phyloP scores from a whole-genome alignment of 2,888 invertebrate species.

The Machimus rusticus region DNA sequence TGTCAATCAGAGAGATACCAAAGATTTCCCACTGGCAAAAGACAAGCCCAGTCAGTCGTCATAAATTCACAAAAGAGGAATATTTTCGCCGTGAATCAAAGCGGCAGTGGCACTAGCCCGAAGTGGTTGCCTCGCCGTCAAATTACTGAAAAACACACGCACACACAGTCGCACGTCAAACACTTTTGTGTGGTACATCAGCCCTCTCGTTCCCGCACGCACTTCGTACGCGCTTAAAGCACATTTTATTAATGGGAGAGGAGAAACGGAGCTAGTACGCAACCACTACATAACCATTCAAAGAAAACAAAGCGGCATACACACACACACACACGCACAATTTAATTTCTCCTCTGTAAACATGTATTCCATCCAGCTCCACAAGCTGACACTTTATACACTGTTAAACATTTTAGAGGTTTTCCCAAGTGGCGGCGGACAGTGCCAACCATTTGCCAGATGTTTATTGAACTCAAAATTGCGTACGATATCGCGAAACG shows the following conservation, averaged over 20 bases:
- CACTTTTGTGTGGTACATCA: neutral
- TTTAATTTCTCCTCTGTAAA: neutral
- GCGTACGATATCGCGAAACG: neutral
- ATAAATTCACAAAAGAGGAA: conserved; percentile 14
- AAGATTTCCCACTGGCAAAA: neutral
- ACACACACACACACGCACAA: conserved; percentile 1
- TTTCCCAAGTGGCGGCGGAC: conserved; percentile 26
- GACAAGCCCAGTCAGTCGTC: neutral
- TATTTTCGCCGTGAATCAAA: conserved; percentile 34
- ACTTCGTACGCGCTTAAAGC: neutral
- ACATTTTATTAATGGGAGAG: conserved; percentile 4
- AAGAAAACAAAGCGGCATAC: conserved; percentile 21
- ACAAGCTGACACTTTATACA: conserved; percentile 24
- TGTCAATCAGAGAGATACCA: neutral
- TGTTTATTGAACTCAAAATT: conserved; percentile 30
- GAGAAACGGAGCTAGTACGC: neutral
- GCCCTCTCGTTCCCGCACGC: conserved; percentile 4
- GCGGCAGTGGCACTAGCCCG: neutral
- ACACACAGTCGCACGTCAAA: neutral
- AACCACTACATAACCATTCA: neutral
- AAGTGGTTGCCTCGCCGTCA: neutral
- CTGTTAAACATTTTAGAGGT: neutral
- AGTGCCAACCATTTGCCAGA: conserved; percentile 32
- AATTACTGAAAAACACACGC: neutral
- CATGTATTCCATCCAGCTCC: neutral